Base-by-base conservation (phyloP, 2,113 vertebrate genomes). In the Ammospiza caudacuta region DNA sequence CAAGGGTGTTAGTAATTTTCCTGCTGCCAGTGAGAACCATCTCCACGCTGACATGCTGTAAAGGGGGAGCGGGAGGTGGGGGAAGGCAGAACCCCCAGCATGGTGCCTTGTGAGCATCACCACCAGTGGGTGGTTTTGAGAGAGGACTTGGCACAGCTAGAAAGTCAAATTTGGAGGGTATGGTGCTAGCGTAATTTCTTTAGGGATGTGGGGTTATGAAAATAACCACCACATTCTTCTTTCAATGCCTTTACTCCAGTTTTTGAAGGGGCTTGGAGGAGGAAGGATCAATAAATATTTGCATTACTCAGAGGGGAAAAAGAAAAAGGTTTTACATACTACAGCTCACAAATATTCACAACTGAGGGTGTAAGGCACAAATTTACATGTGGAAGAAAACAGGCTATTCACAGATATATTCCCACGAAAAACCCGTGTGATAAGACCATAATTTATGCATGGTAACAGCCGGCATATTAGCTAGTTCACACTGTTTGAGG, bases 331-430 rank as follows among this genome's bases (percentile, higher is more conserved):
- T 97, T 96, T 97, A 97, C 96, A 95, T 94, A 97, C 55, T 98
- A 99, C 98, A 98, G 97, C 98, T 98, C 98, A 99, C 98, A 99
- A 98, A 98, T 98, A 98, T 98, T 98, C 98, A 99, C 98, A 99
- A 99, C 98, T 98, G 96, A 98, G 97, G 98, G 99, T 98, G 99
- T 99, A 99, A 99, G 99, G 99, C 99, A 99, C 99, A 99, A 98
- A 99, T 99, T 99, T 99, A 99, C 99, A 99, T 98, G 99, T 99
- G 99, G 99, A 99, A 98, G 98, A 98, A 98, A 99, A 98, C 98
- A 99, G 98, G 98, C 97, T 98, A 98, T 98, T 98, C 98, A 99
- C 98, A 98, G 98, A 98, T 98, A 97, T 97, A 97, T 97, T 96
- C 97, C 97, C 97, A 98, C 97, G 94, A 97, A 98, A 97, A 97